phyloP scores from a whole-genome alignment of 2,113 vertebrate species.

The Forbesichthys agassizii region DNA sequence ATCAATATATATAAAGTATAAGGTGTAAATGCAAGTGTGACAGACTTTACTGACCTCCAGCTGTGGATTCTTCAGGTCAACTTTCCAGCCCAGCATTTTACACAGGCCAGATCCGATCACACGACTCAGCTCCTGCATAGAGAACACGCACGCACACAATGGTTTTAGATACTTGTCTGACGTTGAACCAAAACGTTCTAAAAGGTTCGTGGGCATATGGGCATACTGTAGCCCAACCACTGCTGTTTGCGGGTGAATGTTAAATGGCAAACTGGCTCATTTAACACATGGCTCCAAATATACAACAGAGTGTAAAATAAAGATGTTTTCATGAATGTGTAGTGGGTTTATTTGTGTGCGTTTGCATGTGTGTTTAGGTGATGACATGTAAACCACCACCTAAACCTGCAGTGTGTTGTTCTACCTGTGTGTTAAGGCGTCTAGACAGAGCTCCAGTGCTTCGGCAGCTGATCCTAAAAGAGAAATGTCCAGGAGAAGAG shows the following conservation, averaged over 20 bases:
- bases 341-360: too few relatives aligned
- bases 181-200: too few relatives aligned
- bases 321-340: too few relatives aligned
- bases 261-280: too few relatives aligned
- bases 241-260: too few relatives aligned
- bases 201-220: too few relatives aligned
- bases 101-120: constrained; percentile 78
- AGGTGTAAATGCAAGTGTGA: neutral
- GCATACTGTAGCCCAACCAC: too few relatives aligned
- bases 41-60: constrained; percentile 80
- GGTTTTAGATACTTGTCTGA: too few relatives aligned
- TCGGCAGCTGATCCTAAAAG: constrained; percentile 90
- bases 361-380: neutral
- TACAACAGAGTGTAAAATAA: too few relatives aligned
- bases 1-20: neutral
- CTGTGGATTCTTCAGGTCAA: constrained; percentile 81
- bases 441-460: constrained; percentile 82
- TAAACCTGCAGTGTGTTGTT: neutral
- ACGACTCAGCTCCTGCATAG: constrained; percentile 81
- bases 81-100: constrained; percentile 83
- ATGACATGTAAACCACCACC: too few relatives aligned
- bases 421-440: constrained; percentile 81
- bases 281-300: too few relatives aligned
- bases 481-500: constrained; percentile 9
- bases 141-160: constrained; percentile 7